These are phyloP conservation scores for Caenorhabditis sp. DNA, from an alignment of 2,888 invertebrate species.

Conservation along the genomic window DNA sequence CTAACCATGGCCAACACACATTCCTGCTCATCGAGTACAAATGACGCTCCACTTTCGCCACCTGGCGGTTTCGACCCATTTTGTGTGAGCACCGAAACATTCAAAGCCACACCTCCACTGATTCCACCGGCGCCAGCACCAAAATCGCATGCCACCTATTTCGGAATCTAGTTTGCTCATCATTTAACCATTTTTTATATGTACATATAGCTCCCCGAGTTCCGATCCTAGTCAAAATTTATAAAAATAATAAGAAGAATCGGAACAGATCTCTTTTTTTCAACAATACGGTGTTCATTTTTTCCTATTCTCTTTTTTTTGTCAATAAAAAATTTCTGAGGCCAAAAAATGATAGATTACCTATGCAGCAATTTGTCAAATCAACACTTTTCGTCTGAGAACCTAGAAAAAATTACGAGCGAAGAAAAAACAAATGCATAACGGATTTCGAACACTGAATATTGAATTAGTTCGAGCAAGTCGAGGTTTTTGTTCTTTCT, in stretches of 20 bases:
- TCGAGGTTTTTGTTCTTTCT: neutral
- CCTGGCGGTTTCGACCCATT: conserved; percentile 18
- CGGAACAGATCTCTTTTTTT: neutral
- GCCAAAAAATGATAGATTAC: neutral
- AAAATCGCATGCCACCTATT: conserved; percentile 45
- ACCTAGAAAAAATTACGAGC: too few species aligned
- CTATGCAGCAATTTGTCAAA: too few species aligned
- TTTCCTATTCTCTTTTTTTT: too few species aligned
- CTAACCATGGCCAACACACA: conserved; percentile 56
- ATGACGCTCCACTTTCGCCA: conserved; percentile 31
- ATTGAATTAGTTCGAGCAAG: neutral
- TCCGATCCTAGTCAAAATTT: neutral
- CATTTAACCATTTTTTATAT: neutral
- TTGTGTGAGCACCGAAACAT: conserved; percentile 18
- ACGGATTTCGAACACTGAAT: neutral
- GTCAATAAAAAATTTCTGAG: neutral
- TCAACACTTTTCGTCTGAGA: too few species aligned
- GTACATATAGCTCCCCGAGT: neutral
- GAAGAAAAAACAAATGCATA: too few species aligned
- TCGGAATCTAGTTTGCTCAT: conserved; percentile 42
- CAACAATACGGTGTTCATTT: neutral
- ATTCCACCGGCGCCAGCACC: conserved; percentile 54
- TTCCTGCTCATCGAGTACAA: conserved; percentile 42
- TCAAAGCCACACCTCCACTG: conserved; percentile 42
- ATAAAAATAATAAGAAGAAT: neutral